Base-by-base conservation (phyloP, 2,113 vertebrate species). In the Petroica traversi region DNA sequence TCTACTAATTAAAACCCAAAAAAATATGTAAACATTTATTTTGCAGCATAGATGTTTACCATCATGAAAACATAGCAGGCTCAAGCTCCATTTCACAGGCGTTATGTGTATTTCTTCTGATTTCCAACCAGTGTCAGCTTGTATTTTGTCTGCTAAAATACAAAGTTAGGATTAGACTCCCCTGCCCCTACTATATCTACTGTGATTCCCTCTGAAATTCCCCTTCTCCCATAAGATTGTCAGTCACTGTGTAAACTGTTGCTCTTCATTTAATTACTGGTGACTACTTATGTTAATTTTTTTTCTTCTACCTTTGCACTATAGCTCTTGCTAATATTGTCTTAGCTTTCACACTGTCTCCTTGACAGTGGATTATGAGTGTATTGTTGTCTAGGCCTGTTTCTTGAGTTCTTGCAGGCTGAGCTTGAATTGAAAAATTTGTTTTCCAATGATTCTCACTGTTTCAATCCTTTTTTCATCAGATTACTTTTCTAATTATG, bases 11-110 rank as follows among this genome's bases (percentile, higher is more conserved):
- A 46, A 67, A 89, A 38, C 29, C 9, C 4, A 81, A 77, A 28
- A 66, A 33, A 59, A n/a, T 9, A 23, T 6, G 5, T 22, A n/a
- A 63, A 28, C 34, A 41, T 71, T 4, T 17, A 23, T 25, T 55
- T 84, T 68, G 40, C 25, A 51, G 25, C 59, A 45, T 11, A 59
- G 24, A 12, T 75, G 19, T 46, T 79, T 68, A 26, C 22, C 11
- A 3, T 43, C 26, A 15, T 3, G 19, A 34, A 61, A 40, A 14
- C 0, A 1, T 6, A 66, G 51, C 15, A 29, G 43, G 19, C 33
- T 87, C 18, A 11, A 57, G 49, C 61, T 40, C 58, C 66, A 6
- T 73, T 74, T 68, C 62, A n/a, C 29, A 48, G 66, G 16, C 10
- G 26, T 88, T 69, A 28, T 25, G 16, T 17, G 4, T 23, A 26